Evolutionary conservation across 2,113 vertebrate genomes (phyloP).

Genomic region (Casuarius casuarius): DNA sequence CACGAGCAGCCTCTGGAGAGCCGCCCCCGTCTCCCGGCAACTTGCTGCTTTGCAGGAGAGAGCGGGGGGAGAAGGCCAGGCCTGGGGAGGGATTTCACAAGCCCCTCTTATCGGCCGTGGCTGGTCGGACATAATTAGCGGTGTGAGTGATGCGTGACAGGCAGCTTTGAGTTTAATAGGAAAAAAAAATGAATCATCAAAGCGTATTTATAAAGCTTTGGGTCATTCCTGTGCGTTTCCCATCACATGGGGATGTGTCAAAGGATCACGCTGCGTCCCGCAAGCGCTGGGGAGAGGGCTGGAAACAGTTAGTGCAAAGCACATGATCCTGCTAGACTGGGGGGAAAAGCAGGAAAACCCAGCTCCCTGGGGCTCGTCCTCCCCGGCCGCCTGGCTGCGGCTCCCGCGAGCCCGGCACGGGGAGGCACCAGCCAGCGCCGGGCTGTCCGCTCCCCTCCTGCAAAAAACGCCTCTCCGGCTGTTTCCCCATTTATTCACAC

Average conservation of each 20-base stretch:
- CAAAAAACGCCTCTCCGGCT: rapidly evolving
- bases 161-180: background rate
- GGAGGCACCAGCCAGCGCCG: background rate
- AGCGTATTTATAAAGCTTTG: background rate
- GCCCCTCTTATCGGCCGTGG: rapidly evolving
- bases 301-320: background rate
- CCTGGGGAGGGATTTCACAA: background rate
- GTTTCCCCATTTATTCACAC: background rate
- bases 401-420: background rate
- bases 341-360: background rate
- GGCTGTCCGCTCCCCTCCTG: background rate
- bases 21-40: background rate
- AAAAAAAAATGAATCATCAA: background rate
- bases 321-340: background rate
- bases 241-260: constrained; percentile 49
- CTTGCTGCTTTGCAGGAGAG: rapidly evolving
- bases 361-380: background rate
- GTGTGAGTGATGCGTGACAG: background rate
- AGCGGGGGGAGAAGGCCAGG: rapidly evolving
- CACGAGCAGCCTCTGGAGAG: background rate
- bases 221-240: background rate
- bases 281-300: background rate
- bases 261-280: background rate
- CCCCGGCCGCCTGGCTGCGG: background rate
- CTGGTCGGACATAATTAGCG: background rate